Evolutionary conservation across 2,888 invertebrate genomes (phyloP), one percentile per base, ranked within the genome.

Genomic region (Amaurobius ferox): DNA sequence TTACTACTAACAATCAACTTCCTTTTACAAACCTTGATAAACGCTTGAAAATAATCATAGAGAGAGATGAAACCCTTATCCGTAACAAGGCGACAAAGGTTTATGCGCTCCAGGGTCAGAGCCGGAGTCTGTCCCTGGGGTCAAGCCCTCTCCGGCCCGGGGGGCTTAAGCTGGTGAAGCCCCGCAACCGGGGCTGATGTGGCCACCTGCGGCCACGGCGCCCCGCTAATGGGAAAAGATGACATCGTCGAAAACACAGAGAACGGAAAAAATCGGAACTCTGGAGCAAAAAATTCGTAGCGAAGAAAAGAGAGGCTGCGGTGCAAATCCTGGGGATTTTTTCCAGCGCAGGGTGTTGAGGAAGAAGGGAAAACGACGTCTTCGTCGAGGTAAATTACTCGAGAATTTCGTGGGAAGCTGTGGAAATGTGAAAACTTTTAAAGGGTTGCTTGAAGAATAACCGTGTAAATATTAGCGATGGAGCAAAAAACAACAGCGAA

Each of bases 211-310:
- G 76, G 64, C 81, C 81, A 83, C 23, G 61, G 44, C 28, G 62
- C 44, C 23, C 66, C 67, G 35, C 83, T 85, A 85, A 85, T 85
- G 83, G 83, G 83, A 77, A 85, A 77, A 72, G 83, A 77, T 85
- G 83, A 85, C 83, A 76, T 77, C 73, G 67, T 19, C 32, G 40
- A 23, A 44, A 55, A 79, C 61, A 71, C 71, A 64, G 29, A 30
- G 74, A 39, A 35, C 13, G 70, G 64, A 61, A 68, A 70, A 68
- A 67, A 66, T 55, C 55, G 66, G 64, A 44, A 68, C 30, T 26
- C 32, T 23, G 35, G 32, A 30, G 16, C 62, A 71, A 62, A 32
- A 79, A 80, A 80, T 40, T 39, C 66, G 23, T 3, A 23, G 44
- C 55, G 55, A 55, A 23, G 67, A 62, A 62, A n/a, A 44, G 40